Conservation (phyloP, 1,140 invertebrate species). For the Hycleus cichorii region DNA sequence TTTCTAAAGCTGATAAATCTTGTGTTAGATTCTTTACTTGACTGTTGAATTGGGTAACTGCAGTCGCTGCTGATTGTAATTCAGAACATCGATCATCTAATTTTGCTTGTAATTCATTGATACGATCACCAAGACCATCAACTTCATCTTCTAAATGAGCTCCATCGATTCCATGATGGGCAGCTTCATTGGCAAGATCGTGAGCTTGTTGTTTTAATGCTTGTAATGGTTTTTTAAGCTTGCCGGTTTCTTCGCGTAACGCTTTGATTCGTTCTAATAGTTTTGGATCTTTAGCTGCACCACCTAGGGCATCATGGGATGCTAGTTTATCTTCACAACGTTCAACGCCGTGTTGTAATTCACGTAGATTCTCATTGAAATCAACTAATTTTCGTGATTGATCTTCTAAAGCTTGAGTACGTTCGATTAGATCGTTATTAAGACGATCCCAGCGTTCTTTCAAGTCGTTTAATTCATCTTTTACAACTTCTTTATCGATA, state of each 20-base stretch:
- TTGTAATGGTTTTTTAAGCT: slow-evolving; percentile 70
- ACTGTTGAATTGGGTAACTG: slow-evolving; percentile 79
- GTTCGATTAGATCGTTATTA: slow-evolving; percentile 63
- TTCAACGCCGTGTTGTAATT: slow-evolving; percentile 71
- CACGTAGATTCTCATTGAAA: slow-evolving; percentile 77
- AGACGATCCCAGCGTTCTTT: slow-evolving; percentile 85
- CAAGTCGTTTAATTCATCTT: slow-evolving; percentile 69
- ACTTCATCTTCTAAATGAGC: slow-evolving; percentile 70
- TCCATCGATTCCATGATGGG: slow-evolving; percentile 63
- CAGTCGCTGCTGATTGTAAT: slow-evolving; percentile 79
- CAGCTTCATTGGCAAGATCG: slow-evolving; percentile 63
- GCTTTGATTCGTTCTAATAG: slow-evolving; percentile 73
- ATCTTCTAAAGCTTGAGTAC: slow-evolving; percentile 76
- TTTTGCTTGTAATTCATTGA: slow-evolving; percentile 67
- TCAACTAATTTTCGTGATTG: slow-evolving; percentile 73
- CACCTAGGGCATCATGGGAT: slow-evolving; percentile 72
- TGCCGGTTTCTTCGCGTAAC: slow-evolving; percentile 64
- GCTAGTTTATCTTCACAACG: slow-evolving; percentile 81
- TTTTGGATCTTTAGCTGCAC: slow-evolving; percentile 72
- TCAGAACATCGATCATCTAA: slow-evolving; percentile 71
- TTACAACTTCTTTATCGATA: slow-evolving; percentile 82
- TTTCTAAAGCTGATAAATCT: slow-evolving; percentile 72
- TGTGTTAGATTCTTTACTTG: slow-evolving; percentile 69
- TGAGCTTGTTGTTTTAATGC: slow-evolving; percentile 54
- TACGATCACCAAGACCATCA: slow-evolving; percentile 66